A percentile compares a stretch with the other conserved stretches of the same genome.
These are phyloP conservation scores for Planiliza haematocheilus DNA, from an alignment of 2,113 vertebrate species.

Conservation along the genomic window DNA sequence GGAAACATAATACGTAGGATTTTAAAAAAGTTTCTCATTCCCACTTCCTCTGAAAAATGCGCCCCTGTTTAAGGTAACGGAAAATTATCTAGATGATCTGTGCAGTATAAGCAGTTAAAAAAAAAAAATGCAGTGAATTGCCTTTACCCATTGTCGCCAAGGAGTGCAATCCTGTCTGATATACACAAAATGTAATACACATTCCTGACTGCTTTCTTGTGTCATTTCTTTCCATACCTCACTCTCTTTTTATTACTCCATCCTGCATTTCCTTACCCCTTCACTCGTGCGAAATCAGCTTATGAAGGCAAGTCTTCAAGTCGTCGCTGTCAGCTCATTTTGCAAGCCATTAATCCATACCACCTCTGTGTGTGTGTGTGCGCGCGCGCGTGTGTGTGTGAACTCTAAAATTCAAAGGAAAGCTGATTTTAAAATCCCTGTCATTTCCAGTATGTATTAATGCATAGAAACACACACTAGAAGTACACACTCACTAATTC, in stretches of 20 bases:
- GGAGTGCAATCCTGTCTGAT: neutral
- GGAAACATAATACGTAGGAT: no score
- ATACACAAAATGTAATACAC: neutral
- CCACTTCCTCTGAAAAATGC: no score
- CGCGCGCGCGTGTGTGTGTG: neutral
- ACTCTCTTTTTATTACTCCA: neutral
- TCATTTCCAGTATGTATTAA: conserved; percentile 49
- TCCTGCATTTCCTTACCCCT: conserved; percentile 31
- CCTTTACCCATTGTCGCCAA: no score
- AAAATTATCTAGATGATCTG: no score
- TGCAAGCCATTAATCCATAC: conserved; percentile 73
- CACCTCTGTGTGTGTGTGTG: conserved; percentile 45
- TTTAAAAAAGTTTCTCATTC: no score
- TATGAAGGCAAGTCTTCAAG: conserved; percentile 65
- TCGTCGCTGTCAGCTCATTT: conserved; percentile 76
- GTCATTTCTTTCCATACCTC: conserved; percentile 7
- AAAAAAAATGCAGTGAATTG: no score
- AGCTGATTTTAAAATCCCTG: conserved; percentile 60
- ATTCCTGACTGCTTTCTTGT: neutral
- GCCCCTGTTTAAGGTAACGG: no score
- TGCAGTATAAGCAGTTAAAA: no score
- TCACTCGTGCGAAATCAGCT: conserved; percentile 67
- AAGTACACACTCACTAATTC: conserved; percentile 3
- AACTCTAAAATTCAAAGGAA: conserved; percentile 47
- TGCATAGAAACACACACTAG: conserved; percentile 25